Percentiles rank a stretch among this genome's conserved stretches.
Conservation (phyloP, 2,888 invertebrate species). For the Neria commutata region DNA sequence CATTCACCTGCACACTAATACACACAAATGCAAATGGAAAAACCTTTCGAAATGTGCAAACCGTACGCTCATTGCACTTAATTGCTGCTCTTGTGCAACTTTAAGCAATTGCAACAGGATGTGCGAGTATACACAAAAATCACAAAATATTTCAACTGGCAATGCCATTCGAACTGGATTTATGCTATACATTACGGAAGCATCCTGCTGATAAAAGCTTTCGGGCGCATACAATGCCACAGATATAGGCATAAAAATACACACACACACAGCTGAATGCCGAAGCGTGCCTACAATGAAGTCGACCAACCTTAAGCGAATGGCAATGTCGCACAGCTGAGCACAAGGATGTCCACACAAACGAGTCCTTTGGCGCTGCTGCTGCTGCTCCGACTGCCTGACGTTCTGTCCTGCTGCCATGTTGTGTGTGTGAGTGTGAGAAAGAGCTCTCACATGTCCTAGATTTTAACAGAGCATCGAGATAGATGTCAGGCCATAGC, state of each 20-base stretch:
- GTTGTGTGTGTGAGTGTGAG: background rate
- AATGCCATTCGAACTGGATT: background rate
- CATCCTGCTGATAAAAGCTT: background rate
- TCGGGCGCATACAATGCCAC: background rate
- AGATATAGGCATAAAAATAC: background rate
- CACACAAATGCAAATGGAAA: too few relatives aligned
- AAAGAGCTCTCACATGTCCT: slow-evolving; percentile 6
- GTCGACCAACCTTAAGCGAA: slow-evolving; percentile 14
- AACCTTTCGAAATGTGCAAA: too few relatives aligned
- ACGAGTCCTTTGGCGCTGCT: background rate
- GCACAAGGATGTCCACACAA: slow-evolving; percentile 19
- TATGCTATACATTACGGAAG: background rate
- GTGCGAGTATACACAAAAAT: background rate
- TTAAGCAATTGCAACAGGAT: background rate
- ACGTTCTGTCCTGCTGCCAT: background rate
- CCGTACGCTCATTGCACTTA: too few relatives aligned
- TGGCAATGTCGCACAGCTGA: slow-evolving; percentile 24
- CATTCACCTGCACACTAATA: too few relatives aligned
- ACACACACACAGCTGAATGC: background rate
- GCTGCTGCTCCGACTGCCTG: background rate
- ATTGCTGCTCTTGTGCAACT: background rate
- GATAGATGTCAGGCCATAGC: background rate
- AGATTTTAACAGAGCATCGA: background rate
- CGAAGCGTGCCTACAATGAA: too few relatives aligned
- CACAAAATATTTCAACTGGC: background rate